These are phyloP conservation scores for Eretmochelys imbricata DNA, from an alignment of 2,113 vertebrate species.

Conservation along the genomic window DNA sequence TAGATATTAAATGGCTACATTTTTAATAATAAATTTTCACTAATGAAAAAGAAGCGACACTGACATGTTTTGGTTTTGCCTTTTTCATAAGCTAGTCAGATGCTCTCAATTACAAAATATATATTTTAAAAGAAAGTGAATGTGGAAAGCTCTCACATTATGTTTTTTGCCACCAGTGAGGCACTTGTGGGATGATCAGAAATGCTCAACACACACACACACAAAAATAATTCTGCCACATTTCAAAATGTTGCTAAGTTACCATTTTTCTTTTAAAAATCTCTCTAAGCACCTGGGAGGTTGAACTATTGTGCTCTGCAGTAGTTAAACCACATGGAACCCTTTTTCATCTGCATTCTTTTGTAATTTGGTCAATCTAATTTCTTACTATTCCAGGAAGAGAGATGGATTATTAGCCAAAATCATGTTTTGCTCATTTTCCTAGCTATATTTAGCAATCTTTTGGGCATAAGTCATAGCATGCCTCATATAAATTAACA, in stretches of 20 bases:
- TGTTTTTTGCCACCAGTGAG: neutral
- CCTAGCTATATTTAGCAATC: neutral
- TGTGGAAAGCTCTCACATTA: neutral
- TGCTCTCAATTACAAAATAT: constrained; percentile 6
- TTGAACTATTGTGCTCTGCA: constrained; percentile 35
- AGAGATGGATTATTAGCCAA: neutral
- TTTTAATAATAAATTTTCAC: neutral
- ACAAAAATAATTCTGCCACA: constrained; percentile 34
- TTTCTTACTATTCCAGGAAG: constrained; percentile 12
- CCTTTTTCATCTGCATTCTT: constrained; percentile 17
- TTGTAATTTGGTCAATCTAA: constrained; percentile 23
- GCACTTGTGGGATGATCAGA: constrained; percentile 23
- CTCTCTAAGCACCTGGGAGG: constrained; percentile 49
- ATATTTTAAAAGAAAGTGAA: constrained; percentile 8
- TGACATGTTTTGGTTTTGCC: neutral
- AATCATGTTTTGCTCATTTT: constrained; percentile 1
- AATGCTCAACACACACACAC: neutral
- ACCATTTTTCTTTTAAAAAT: constrained; percentile 48
- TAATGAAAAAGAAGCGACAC: neutral
- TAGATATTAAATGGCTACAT: neutral
- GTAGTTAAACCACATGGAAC: neutral
- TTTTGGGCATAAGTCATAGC: constrained; percentile 2
- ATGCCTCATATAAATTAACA: neutral
- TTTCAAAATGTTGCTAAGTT: constrained; percentile 68
- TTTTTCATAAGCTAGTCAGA: neutral